phyloP scores from a whole-genome alignment of 2,797 vertebrate genomes.

The Luscinia luscinia region DNA sequence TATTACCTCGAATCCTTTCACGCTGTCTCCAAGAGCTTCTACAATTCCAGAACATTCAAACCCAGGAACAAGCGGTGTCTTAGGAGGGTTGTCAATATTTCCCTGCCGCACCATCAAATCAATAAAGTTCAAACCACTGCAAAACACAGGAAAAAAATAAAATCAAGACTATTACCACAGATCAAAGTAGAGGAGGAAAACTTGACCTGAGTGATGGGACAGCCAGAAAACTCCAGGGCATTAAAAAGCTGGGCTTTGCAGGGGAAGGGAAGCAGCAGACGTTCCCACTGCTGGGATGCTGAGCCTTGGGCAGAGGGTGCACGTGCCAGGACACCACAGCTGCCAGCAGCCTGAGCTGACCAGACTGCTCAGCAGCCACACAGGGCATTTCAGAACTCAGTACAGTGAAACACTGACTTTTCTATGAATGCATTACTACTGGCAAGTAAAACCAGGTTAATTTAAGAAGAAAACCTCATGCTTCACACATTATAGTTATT shows the following conservation, averaged over 20 bases:
- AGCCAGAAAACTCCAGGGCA: background rate
- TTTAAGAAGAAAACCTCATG: background rate
- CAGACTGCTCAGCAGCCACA: background rate
- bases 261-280: background rate
- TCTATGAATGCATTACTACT: background rate
- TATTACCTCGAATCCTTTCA: slow-evolving; percentile 93
- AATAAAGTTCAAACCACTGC: slow-evolving; percentile 96
- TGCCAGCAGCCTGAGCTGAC: background rate
- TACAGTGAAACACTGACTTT: background rate
- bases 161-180: background rate
- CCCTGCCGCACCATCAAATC: slow-evolving; percentile 99
- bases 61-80: slow-evolving; percentile 93
- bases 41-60: slow-evolving; percentile 98
- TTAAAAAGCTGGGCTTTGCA: background rate
- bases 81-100: slow-evolving; percentile 96
- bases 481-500: background rate
- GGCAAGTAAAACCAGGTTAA: background rate
- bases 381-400: background rate
- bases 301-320: background rate
- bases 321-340: background rate
- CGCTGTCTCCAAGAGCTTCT: slow-evolving; percentile 91
- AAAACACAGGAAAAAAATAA: slow-evolving; percentile 26
- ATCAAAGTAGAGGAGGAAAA: background rate
- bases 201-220: background rate
- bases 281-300: background rate